Base-by-base conservation (phyloP, 1,140 invertebrate genomes). In the Cecropterus lyciades region DNA sequence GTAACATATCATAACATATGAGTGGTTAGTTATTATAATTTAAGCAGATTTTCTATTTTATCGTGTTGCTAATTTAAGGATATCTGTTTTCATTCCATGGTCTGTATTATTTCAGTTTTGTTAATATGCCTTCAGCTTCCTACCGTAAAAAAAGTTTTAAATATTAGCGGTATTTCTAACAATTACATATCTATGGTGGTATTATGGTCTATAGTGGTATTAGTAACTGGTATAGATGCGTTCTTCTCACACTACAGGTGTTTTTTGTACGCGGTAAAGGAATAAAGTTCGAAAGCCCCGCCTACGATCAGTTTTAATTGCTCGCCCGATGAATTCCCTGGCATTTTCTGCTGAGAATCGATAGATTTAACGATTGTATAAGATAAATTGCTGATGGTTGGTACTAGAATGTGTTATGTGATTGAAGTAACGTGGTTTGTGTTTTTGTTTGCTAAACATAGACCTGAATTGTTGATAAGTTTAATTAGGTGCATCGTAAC, bases 221-320 rank as follows among this genome's bases (percentile, higher is more conserved):
- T 37, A 37, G 33, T 37, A 33, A 33, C 9, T 33, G 10, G 33
- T 37, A 37, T 37, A 11, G 33, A 37, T n/a, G 33, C 33, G 11
- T 37, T 37, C 33, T 37, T 37, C 33, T 37, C 33, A 37, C 33
- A 37, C 33, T 37, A 37, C 33, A 37, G 33, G 33, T 37, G 33
- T 37, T 37, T 37, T n/a, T 37, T 37, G 33, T 37, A 1, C 30
- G 30, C 33, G 33, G 33, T n/a, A 37, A 37, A 37, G 33, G 33
- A 37, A 37, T 37, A 37, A 37, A 37, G 33, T n/a, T 37, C 33
- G 11, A 37, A 11, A 0, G 33, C 33, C 11, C 33, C 33, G 33
- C 33, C 33, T n/a, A 37, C 33, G 33, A 33, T 37, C 33, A n/a
- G 33, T n/a, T 37, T 37, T 37, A 37, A 37, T 37, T 37, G 33